phyloP scores from a whole-genome alignment of 30 jellyfish, hydroid and myxozoan genomes.

The Mastigias papua region DNA sequence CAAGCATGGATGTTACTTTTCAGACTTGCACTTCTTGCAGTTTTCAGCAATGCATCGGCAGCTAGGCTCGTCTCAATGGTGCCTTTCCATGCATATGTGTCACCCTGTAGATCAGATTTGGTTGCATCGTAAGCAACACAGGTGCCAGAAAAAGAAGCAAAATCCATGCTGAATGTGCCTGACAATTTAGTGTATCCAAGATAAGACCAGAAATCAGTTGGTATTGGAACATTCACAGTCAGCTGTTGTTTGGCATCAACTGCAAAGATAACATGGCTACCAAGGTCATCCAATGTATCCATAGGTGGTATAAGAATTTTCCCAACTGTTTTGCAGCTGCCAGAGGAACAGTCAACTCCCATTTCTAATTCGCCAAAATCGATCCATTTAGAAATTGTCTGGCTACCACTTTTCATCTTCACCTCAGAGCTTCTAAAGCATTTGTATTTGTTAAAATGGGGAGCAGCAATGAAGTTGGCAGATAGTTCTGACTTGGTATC shows the following conservation, averaged over 20 bases:
- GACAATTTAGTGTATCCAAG: conserved; percentile 39
- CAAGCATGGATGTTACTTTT: conserved; percentile 12
- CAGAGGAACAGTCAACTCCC: conserved; percentile 63
- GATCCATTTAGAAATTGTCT: conserved; percentile 30
- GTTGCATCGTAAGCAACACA: conserved; percentile 41
- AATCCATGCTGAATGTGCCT: conserved; percentile 56
- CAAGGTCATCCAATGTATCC: conserved; percentile 29
- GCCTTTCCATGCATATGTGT: conserved; percentile 51
- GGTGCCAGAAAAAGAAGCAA: conserved; percentile 37
- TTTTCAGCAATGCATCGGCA: conserved; percentile 7
- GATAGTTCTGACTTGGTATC: conserved; percentile 56
- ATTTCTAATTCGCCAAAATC: conserved; percentile 50
- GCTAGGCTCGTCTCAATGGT: conserved; percentile 23
- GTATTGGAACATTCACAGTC: conserved; percentile 32
- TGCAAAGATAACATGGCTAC: conserved; percentile 43
- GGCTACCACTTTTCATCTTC: neutral
- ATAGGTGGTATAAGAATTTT: conserved; percentile 53
- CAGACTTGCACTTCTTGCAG: conserved; percentile 29
- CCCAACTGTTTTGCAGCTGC: conserved; percentile 51
- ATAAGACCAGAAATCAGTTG: conserved; percentile 16
- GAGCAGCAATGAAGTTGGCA: conserved; percentile 39
- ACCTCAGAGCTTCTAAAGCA: conserved; percentile 51
- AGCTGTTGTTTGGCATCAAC: conserved; percentile 55
- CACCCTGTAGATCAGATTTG: conserved; percentile 21
- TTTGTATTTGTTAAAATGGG: conserved; percentile 46